A percentile compares a stretch with the other conserved stretches of the same genome.
phyloP scores from a whole-genome alignment of 2,797 vertebrate species.

The Sciaenops ocellatus region DNA sequence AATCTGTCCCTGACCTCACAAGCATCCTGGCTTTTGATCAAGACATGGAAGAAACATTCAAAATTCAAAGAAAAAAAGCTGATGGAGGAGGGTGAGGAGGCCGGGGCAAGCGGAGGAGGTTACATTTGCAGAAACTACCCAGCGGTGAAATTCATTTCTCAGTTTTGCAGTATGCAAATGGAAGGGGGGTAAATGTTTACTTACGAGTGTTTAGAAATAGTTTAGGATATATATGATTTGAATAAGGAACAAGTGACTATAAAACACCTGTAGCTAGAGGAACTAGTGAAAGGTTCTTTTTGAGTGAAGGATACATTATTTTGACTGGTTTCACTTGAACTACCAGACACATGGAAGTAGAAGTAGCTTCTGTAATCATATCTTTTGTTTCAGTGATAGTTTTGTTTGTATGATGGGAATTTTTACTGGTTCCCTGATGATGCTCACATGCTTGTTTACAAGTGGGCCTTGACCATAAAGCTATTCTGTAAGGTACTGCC shows the following conservation, averaged over 20 bases:
- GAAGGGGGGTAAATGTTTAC: background rate
- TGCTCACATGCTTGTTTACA: conserved; percentile 2
- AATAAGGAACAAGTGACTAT: background rate
- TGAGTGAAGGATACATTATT: background rate
- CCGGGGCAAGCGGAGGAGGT: background rate
- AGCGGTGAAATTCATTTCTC: background rate
- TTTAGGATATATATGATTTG: too few relatives aligned
- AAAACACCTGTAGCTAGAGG: background rate
- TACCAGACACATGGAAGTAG: background rate
- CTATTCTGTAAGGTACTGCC: background rate
- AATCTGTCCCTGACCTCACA: background rate
- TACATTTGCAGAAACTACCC: background rate
- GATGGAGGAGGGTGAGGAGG: background rate
- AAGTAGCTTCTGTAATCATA: background rate
- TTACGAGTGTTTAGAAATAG: background rate
- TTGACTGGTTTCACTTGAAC: conserved; percentile 7
- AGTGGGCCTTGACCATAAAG: conserved; percentile 3
- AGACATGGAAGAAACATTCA: background rate
- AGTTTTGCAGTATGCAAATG: background rate
- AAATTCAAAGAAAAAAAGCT: background rate
- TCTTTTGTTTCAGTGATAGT: background rate
- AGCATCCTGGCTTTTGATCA: background rate
- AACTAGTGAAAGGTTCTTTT: conserved; percentile 2
- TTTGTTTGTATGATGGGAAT: background rate
- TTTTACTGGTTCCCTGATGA: background rate